Evolutionary conservation across 2,888 invertebrate species (phyloP), one percentile per base, ranked within the genome.

Genomic region (Apamea anceps): DNA sequence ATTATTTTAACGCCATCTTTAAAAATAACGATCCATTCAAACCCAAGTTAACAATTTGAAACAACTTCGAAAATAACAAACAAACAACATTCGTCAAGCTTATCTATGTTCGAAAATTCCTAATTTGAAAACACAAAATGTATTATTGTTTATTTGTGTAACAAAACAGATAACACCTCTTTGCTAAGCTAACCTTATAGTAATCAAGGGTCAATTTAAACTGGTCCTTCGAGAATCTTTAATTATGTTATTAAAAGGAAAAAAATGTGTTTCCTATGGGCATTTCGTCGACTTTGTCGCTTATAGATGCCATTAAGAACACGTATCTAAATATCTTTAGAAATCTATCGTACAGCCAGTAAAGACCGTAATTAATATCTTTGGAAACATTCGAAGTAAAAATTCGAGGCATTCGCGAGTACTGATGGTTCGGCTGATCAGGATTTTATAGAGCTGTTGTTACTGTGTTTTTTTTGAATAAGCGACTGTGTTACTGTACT

Each of bases 351-450:
- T 91, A 89, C 90, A 90, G 91, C 89, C 81, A 77, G 92, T 93
- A 93, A 94, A 93, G 92, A 90, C 91, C 83, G 93, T 92, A 95
- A 96, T 96, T 94, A 95, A 95, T 96, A 95, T 93, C 89, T 91
- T 93, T 84, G 87, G 91, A 91, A 93, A 94, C 92, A 92, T 92
- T 92, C 90, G 88, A 93, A 91, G 92, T 91, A 95, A 94, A 91
- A 91, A 96, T 96, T 93, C 89, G 82, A 92, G 83, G 95, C 95
- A 95, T 96, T 95, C 89, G 94, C 94, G 87, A 94, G 90, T 90
- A 88, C 87, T 80, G 87, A 88, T 85, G 86, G 81, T 85, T 89
- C 72, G 75, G 74, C 54, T 79, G 80, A 80, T 80, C 57, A 80
- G 48, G 88, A 85, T 48, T 86, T 21, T 87, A 90, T 89, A 88